Conservation (phyloP, 2,888 invertebrate genomes). For the Julus scandinavius region DNA sequence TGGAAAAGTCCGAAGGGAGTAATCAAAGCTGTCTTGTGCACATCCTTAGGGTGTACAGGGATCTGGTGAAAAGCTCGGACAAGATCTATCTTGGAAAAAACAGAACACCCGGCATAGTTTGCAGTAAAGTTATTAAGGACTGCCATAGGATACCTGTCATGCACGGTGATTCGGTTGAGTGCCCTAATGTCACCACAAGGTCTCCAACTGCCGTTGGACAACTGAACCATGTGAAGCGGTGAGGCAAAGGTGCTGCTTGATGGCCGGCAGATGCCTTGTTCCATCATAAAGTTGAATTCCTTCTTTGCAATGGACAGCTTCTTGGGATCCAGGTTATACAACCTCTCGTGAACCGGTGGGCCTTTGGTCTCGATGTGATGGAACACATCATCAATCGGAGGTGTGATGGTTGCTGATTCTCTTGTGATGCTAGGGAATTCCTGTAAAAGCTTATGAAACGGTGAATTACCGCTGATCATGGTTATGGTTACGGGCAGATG, state of each 20-base stretch:
- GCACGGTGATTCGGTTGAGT: background rate
- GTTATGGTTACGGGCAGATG: too few species aligned
- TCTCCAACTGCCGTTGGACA: background rate
- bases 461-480: too few species aligned
- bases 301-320: too few species aligned
- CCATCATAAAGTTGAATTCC: too few species aligned
- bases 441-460: too few species aligned
- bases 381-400: too few species aligned
- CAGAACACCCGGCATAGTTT: background rate
- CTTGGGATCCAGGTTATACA: too few species aligned
- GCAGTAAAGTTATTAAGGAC: background rate
- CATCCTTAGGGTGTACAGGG: background rate
- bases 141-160: background rate
- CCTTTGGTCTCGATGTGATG: too few species aligned
- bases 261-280: too few species aligned
- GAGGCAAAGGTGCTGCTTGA: too few species aligned
- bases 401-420: background rate
- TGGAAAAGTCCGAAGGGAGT: slow-evolving; percentile 43
- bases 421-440: too few species aligned
- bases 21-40: background rate
- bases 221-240: background rate
- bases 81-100: background rate
- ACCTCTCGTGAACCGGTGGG: too few species aligned
- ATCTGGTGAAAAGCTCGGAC: background rate
- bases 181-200: background rate